Evolutionary conservation across 2,113 vertebrate genomes (phyloP), one percentile per base, ranked within the genome.

Genomic region (Piprites chloris): DNA sequence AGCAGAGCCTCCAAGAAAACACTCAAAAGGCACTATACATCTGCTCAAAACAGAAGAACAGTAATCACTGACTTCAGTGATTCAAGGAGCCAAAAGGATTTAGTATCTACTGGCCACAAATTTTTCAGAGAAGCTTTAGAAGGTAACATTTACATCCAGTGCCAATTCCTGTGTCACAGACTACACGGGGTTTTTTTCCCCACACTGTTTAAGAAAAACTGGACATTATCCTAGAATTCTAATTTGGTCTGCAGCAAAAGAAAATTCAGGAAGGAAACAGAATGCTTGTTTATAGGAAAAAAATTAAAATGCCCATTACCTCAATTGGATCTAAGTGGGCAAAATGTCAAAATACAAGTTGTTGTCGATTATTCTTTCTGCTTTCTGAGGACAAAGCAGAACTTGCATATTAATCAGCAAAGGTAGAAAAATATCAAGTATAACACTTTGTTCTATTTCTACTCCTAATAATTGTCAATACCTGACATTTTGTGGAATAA

Each of bases 171-270:
- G 23, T 4, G 4, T 47, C 27, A 81, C 7, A 62, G 69, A 88
- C 26, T 65, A 71, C 26, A 71, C n/a, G n/a, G n/a, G 63, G 39
- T 75, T 87, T 85, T 81, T 14, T 83, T 78, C 91, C 66, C 65
- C 77, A 85, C 94, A 85, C 56, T 65, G 44, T 44, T 82, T 90
- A 0, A 5, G 68, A 91, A 96, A 89, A 96, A 96, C 92, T 96
- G 95, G 96, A 95, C 96, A 96, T 94, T 96, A 92, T 90, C 95
- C 72, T 93, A 71, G 82, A 95, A 90, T 87, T 93, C 42, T 94
- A 61, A 88, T 72, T 68, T 75, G 32, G 28, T 37, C 37, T 81
- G 56, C 28, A 65, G 46, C 59, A 93, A 76, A 90, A 87, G 61
- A 80, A 55, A 72, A 88, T 24, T 76, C 37, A 89, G 66, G 44